These are phyloP conservation scores for Cancer borealis DNA, from an alignment of 2,888 invertebrate species.

Conservation along the genomic window DNA sequence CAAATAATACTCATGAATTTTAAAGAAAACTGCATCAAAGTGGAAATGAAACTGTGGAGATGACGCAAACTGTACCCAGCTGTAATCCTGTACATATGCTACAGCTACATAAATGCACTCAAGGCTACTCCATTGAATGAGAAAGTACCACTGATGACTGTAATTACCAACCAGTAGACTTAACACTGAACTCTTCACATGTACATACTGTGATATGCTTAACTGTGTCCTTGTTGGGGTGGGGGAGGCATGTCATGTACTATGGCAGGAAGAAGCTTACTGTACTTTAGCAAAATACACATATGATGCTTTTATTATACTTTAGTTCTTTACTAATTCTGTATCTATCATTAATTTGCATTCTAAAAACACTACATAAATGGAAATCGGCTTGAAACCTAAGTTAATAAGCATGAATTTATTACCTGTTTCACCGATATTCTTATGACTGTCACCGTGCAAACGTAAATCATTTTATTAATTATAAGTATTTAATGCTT, in stretches of 20 bases:
- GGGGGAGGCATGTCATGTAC: neutral
- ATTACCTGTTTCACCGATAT: constrained; percentile 43
- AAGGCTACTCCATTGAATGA: neutral
- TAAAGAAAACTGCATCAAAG: neutral
- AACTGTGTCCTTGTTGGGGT: neutral
- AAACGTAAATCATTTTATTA: neutral
- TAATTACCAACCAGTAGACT: too few species aligned
- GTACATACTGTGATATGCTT: neutral
- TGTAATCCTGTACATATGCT: neutral
- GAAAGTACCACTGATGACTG: neutral
- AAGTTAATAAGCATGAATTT: constrained; percentile 53
- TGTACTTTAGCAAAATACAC: constrained; percentile 12
- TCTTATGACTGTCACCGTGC: neutral
- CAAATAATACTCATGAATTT: neutral
- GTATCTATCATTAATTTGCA: constrained; percentile 45
- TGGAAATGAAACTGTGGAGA: neutral
- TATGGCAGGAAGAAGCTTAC: constrained; percentile 18
- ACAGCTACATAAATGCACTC: neutral
- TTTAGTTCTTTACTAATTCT: neutral
- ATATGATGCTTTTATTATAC: neutral
- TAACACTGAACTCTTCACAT: neutral
- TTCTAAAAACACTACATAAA: constrained; percentile 8
- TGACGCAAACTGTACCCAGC: neutral
- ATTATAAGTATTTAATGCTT: constrained; percentile 11
- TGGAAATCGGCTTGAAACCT: constrained; percentile 38